Percentiles rank a stretch among this genome's conserved stretches.
phyloP scores from a whole-genome alignment of 2,113 vertebrate genomes.

The Neomonachus schauinslandi region DNA sequence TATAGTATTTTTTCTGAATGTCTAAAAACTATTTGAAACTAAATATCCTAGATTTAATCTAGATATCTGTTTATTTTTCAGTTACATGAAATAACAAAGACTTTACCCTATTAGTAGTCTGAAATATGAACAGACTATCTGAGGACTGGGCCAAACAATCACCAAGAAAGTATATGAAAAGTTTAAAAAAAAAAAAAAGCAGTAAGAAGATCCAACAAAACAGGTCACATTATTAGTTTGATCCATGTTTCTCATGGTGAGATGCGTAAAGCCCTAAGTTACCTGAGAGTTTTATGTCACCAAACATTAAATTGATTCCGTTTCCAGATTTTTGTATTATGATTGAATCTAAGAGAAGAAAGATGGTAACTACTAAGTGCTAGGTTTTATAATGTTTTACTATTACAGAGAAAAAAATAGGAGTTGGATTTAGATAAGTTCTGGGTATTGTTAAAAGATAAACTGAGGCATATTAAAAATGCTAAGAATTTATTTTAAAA shows the following conservation, averaged over 20 bases:
- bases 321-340: neutral
- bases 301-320: neutral
- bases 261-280: neutral
- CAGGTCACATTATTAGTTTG: neutral
- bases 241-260: neutral
- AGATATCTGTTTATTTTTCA: neutral
- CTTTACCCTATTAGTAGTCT: neutral
- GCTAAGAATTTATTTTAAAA: no score
- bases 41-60: constrained; percentile 33
- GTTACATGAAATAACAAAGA: neutral
- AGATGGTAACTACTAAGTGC: neutral
- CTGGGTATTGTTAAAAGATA: neutral
- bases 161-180: neutral
- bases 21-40: constrained; percentile 10
- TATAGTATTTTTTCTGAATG: neutral
- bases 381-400: neutral
- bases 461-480: neutral
- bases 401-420: neutral
- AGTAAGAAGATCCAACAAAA: neutral
- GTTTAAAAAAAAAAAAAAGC: neutral
- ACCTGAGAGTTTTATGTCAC: neutral
- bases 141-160: neutral
- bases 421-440: neutral
- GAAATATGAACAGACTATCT: neutral
- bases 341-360: neutral